Evolutionary conservation across 2,113 vertebrate genomes (phyloP), one percentile per base, ranked within the genome.

Genomic region (Poicephalus meyeri): DNA sequence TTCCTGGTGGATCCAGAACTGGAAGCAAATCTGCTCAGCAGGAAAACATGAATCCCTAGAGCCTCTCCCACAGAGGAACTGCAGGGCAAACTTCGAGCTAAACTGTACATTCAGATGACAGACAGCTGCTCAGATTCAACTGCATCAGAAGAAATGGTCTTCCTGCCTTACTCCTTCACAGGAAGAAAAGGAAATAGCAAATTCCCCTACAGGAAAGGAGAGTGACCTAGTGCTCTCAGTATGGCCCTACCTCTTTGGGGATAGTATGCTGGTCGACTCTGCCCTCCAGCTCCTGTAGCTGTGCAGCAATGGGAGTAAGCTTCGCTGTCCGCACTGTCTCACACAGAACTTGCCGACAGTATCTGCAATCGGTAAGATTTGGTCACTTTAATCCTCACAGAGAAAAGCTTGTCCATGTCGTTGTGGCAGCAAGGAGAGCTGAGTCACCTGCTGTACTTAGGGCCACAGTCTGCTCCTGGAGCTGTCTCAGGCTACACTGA

Each of bases 321-420:
- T 99, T 99, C 72, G 99, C 98, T 11, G 98, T 98, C 78, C 99
- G 97, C 91, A 99, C 98, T 0, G 99, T 99, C 98, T 99, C 99
- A 60, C 98, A 99, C 68, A 99, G 98, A 9, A 99, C 98, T 68
- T 99, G 98, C 73, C 98, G 98, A 95, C 99, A 99, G 97, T 99
- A 99, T 94, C 99, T 99, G 94, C 95, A 97, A 90, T 21, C 86
- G 80, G 42, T 3, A 76, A 92, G 70, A 78, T 50, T 31, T 19
- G 21, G 46, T 94, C 41, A 93, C 66, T 68, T 72, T 18, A n/a
- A 73, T 33, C 13, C 47, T 60, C 53, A 42, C 50, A 66, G 47
- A 78, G 26, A 86, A 52, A 91, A 60, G 49, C 46, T 31, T 82
- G 31, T 80, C 61, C 70, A 49, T 4, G 1, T 39, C 61, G 35